phyloP scores from a whole-genome alignment of 2,888 invertebrate species.

The Oligia latruncula region DNA sequence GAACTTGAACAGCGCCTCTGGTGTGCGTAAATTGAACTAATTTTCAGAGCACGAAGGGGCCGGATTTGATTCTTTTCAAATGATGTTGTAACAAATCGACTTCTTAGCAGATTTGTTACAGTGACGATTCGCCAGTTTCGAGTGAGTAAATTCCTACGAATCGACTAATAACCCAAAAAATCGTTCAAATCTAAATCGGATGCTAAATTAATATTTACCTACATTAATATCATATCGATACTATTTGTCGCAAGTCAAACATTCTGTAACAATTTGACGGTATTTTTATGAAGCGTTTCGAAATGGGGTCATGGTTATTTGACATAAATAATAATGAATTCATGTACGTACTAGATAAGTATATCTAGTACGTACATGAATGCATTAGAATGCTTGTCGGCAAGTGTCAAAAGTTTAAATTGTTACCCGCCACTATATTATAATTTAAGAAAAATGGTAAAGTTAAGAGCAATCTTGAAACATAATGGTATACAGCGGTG shows the following conservation, averaged over 20 bases:
- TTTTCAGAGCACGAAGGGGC: background rate
- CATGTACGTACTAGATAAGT: too few species aligned
- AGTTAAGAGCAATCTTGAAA: background rate
- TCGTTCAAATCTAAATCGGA: constrained; percentile 1
- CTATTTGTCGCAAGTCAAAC: constrained; percentile 37
- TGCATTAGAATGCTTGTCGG: constrained; percentile 55
- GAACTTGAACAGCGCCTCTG: too few species aligned
- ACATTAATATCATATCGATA: constrained; percentile 5
- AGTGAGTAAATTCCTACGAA: too few species aligned
- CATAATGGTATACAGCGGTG: too few species aligned
- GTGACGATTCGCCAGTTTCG: too few species aligned
- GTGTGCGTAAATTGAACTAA: too few species aligned
- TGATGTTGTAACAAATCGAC: constrained; percentile 14
- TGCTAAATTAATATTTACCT: constrained; percentile 13
- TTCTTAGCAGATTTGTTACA: too few species aligned
- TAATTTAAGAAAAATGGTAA: background rate
- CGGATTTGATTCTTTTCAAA: constrained; percentile 3
- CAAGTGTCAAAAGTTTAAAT: constrained; percentile 37
- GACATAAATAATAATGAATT: too few species aligned
- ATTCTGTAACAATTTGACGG: constrained; percentile 52
- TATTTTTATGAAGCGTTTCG: constrained; percentile 59
- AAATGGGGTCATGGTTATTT: constrained; percentile 67
- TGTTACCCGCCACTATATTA: background rate
- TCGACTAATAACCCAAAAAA: too few species aligned
- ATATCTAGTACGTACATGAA: constrained; percentile 21